These are phyloP conservation scores for Cariama cristata DNA, from an alignment of 2,113 vertebrate genomes.

Conservation along the genomic window DNA sequence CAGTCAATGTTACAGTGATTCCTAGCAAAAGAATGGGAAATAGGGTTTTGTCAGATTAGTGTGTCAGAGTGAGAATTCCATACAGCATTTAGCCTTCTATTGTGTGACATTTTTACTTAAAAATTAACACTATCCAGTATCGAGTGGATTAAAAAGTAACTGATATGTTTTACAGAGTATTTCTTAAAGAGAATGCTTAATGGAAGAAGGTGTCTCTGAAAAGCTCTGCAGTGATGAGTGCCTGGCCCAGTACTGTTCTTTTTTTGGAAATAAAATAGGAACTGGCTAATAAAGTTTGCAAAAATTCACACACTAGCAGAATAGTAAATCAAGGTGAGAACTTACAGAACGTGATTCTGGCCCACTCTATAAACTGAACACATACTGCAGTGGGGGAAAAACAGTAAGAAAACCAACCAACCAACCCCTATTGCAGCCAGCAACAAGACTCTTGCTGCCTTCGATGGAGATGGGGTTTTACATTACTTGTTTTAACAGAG, in stretches of 20 bases:
- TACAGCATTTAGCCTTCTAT: not conserved
- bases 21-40: not conserved
- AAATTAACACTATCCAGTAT: not conserved
- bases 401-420: not conserved
- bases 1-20: not conserved
- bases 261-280: not conserved
- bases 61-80: not conserved
- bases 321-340: not conserved
- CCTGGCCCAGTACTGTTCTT: not conserved
- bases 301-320: not conserved
- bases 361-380: not conserved
- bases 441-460: not conserved
- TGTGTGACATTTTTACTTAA: not conserved
- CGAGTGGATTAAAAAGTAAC: slow-evolving; percentile 18
- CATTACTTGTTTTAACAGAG: not conserved
- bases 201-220: not conserved
- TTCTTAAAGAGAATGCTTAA: not conserved
- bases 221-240: not conserved
- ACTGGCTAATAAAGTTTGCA: not conserved
- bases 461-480: not conserved
- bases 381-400: not conserved
- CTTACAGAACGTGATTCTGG: not conserved
- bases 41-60: not conserved
- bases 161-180: not conserved
- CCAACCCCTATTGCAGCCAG: not conserved